These are phyloP conservation scores for Drosophila heteroneura DNA, from an alignment of 2,888 invertebrate species.

Conservation along the genomic window DNA sequence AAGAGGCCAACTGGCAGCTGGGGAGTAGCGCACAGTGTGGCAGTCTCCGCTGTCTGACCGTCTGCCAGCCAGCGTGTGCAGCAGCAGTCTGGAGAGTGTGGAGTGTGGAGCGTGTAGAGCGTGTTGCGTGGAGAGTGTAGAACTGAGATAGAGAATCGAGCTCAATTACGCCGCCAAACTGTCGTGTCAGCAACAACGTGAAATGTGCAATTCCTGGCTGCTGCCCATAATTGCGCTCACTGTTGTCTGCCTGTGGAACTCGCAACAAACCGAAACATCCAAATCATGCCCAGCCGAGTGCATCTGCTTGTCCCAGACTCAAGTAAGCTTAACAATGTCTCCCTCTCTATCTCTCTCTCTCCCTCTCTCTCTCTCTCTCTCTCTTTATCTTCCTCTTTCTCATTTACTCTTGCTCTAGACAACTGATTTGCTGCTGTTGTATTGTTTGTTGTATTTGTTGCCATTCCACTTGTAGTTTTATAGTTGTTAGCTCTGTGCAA, in stretches of 20 bases:
- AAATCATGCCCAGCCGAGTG: conserved; percentile 92
- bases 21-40: conserved; percentile 34
- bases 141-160: conserved; percentile 63
- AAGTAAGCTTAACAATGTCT: conserved; percentile 87
- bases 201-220: conserved; percentile 86
- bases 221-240: conserved; percentile 85
- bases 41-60: conserved; percentile 19
- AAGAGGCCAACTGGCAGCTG: conserved; percentile 56
- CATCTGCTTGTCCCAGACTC: conserved; percentile 94
- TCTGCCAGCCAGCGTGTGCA: conserved; percentile 14
- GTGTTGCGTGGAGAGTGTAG: conserved; percentile 1
- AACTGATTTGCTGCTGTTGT: conserved; percentile 27
- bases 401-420: background rate
- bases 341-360: background rate
- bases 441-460: conserved; percentile 13
- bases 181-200: conserved; percentile 83
- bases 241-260: conserved; percentile 86
- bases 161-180: conserved; percentile 80
- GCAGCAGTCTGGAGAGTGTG: background rate
- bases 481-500: conserved; percentile 34
- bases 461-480: conserved; percentile 41
- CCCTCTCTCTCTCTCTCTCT: conserved; percentile 1
- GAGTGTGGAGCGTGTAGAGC: background rate
- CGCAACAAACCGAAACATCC: conserved; percentile 85
- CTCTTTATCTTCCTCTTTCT: background rate